These are phyloP conservation scores for Gallinago stenura DNA, from an alignment of 2,797 vertebrate genomes.

Conservation along the genomic window DNA sequence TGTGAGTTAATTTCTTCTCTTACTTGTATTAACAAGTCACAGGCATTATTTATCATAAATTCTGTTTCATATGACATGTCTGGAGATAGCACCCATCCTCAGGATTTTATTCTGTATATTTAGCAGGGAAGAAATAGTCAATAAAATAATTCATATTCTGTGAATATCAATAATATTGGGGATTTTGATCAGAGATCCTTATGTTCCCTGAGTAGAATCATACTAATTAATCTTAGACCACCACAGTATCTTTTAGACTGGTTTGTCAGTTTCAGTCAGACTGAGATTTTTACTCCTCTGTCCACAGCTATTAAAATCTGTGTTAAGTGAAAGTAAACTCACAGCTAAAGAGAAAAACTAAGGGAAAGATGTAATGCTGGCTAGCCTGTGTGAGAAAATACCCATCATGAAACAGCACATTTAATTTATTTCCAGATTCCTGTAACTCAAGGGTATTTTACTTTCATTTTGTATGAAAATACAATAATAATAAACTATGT, in stretches of 20 bases:
- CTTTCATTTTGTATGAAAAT: background rate
- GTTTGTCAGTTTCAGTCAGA: background rate
- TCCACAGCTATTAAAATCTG: background rate
- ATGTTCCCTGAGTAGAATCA: background rate
- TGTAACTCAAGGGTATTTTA: background rate
- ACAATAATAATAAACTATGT: background rate
- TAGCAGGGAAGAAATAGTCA: background rate
- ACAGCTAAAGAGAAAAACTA: background rate
- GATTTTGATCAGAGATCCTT: background rate
- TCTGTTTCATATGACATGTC: background rate
- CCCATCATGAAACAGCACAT: background rate
- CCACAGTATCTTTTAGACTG: background rate
- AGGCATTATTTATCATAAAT: background rate
- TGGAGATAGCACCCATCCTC: background rate
- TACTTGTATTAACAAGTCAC: background rate
- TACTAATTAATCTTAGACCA: background rate
- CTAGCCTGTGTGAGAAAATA: background rate
- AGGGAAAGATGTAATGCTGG: background rate
- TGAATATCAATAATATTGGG: background rate
- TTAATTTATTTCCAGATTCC: background rate
- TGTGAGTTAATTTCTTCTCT: conserved; percentile 85
- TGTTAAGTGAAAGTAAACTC: background rate
- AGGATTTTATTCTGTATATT: background rate
- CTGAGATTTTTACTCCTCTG: background rate
- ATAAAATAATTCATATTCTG: background rate